Evolutionary conservation across 2,113 vertebrate genomes (phyloP).

Genomic region (Periophthalmodon schlosseri): DNA sequence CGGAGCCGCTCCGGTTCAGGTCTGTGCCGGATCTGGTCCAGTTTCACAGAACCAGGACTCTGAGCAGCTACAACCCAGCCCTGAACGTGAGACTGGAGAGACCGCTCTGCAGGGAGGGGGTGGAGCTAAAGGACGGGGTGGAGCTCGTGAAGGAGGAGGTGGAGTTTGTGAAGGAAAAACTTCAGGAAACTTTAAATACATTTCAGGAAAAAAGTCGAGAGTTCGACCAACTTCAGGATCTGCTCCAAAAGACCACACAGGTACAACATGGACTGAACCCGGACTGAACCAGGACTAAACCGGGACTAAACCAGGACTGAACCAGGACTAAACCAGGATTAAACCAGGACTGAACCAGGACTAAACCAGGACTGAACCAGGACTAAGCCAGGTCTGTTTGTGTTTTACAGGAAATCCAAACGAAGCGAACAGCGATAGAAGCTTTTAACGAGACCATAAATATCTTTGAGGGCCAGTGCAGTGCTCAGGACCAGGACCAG

Average conservation of each 20-base stretch:
- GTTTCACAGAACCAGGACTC: conserved; percentile 93
- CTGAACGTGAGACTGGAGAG: conserved; percentile 94
- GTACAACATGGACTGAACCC: conserved; percentile 59
- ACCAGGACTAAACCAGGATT: background rate
- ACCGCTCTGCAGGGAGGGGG: conserved; percentile 82
- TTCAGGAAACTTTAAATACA: conserved; percentile 93
- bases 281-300: background rate
- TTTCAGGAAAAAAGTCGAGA: conserved; percentile 98
- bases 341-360: background rate
- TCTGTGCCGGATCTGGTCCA: conserved; percentile 96
- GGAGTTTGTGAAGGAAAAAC: conserved; percentile 92
- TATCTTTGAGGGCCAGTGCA: conserved; percentile 98
- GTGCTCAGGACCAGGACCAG: conserved; percentile 90
- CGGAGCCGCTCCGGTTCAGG: conserved; percentile 91
- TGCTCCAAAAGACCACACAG: conserved; percentile 95
- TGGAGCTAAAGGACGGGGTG: background rate
- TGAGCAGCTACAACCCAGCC: conserved; percentile 96
- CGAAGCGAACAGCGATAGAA: conserved; percentile 96
- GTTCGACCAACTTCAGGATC: conserved; percentile 93
- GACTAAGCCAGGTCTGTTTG: background rate
- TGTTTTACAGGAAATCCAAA: conserved; percentile 93
- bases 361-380: background rate
- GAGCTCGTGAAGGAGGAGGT: conserved; percentile 79
- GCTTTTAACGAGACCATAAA: conserved; percentile 98
- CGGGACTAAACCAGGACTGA: background rate